These are phyloP conservation scores for Euplexia lucipara DNA, from an alignment of 2,888 invertebrate species.

Conservation along the genomic window DNA sequence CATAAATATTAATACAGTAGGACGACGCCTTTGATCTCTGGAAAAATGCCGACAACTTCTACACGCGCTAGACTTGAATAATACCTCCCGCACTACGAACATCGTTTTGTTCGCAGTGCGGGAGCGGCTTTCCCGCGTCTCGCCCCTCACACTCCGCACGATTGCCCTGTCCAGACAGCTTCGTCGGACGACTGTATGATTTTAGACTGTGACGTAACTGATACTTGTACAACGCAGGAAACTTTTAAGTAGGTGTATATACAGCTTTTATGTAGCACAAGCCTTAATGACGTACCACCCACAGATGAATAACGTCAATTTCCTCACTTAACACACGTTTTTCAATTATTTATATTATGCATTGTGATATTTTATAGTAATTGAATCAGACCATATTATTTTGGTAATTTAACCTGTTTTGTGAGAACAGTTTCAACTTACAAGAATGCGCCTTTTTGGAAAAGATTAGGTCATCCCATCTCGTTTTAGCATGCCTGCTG, in stretches of 20 bases:
- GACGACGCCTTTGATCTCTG: no score
- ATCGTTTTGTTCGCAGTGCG: no score
- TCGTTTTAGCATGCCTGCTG: not conserved
- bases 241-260: not conserved
- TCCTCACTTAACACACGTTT: constrained; percentile 8
- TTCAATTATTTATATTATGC: constrained; percentile 32
- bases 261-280: not conserved
- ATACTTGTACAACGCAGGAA: no score
- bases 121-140: no score
- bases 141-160: no score
- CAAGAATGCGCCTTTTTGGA: constrained; percentile 26
- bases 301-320: constrained; percentile 27
- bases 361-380: constrained; percentile 31
- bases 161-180: no score
- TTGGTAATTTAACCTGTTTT: constrained; percentile 11
- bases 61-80: no score
- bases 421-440: constrained; percentile 37
- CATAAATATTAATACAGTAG: no score
- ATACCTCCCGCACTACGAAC: no score
- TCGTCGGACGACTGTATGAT: no score
- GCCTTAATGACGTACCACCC: constrained; percentile 44
- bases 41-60: no score
- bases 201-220: no score
- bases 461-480: constrained; percentile 25
- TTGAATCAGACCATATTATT: constrained; percentile 33